These are phyloP conservation scores for Alca torda DNA, from an alignment of 2,797 vertebrate species.

Conservation along the genomic window DNA sequence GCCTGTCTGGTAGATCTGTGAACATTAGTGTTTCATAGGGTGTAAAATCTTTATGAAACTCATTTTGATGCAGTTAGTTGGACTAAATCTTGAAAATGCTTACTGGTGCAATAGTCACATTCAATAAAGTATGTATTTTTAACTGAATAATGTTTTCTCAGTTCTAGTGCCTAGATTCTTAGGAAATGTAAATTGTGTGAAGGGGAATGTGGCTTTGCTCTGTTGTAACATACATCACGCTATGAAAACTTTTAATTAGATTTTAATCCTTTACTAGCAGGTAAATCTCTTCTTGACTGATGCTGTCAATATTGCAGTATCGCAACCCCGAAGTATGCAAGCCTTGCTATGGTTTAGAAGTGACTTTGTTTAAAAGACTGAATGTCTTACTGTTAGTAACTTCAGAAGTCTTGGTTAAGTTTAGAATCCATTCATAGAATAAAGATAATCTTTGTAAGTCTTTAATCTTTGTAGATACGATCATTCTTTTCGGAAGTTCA, in stretches of 20 bases:
- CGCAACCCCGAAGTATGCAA: background rate
- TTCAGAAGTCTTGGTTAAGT: rapidly evolving
- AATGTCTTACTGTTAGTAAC: background rate
- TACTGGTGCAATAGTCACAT: background rate
- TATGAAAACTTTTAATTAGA: background rate
- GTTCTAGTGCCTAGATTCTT: background rate
- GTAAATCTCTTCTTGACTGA: background rate
- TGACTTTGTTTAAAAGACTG: background rate
- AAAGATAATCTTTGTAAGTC: background rate
- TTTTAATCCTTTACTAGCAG: background rate
- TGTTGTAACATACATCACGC: background rate
- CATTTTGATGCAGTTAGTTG: background rate
- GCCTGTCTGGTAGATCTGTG: rapidly evolving
- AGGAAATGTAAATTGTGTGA: background rate
- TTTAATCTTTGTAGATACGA: background rate
- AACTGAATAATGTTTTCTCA: background rate
- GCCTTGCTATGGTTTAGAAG: background rate
- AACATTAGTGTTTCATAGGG: background rate
- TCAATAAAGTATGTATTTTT: background rate
- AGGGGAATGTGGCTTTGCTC: background rate
- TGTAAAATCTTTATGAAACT: background rate
- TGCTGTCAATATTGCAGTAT: background rate
- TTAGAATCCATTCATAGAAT: background rate
- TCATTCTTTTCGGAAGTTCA: background rate
- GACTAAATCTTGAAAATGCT: background rate